Percentiles rank a stretch among this genome's conserved stretches.
Conservation (phyloP, 1,140 invertebrate species). For the Samia ricini region DNA sequence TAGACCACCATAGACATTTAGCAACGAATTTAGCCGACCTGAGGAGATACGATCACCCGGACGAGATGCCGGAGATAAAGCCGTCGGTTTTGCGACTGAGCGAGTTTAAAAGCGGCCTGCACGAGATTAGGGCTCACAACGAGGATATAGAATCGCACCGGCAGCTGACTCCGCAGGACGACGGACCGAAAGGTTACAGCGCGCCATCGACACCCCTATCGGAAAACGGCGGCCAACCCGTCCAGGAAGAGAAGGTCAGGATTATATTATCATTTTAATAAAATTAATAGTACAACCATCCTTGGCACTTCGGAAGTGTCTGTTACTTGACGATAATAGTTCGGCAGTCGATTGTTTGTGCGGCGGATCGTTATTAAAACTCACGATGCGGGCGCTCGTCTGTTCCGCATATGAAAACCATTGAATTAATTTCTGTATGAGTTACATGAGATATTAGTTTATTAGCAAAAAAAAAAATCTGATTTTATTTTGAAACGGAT, state of each 20-base stretch:
- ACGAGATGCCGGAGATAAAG: slow-evolving; percentile 77
- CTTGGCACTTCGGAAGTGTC: slow-evolving; percentile 23
- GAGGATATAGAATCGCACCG: slow-evolving; percentile 70
- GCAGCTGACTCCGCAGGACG: slow-evolving; percentile 68
- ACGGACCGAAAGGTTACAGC: slow-evolving; percentile 73
- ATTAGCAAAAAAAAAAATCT: background rate
- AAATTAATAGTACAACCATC: slow-evolving; percentile 4
- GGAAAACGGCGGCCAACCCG: slow-evolving; percentile 78
- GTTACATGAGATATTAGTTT: slow-evolving; percentile 18
- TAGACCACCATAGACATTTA: slow-evolving; percentile 75
- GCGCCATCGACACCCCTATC: slow-evolving; percentile 82
- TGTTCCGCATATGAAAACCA: slow-evolving; percentile 56
- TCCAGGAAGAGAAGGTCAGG: slow-evolving; percentile 80
- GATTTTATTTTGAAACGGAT: background rate
- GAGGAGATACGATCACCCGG: slow-evolving; percentile 74
- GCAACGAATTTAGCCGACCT: slow-evolving; percentile 73
- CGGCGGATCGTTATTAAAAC: slow-evolving; percentile 39
- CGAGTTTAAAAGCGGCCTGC: slow-evolving; percentile 72
- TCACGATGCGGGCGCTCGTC: slow-evolving; percentile 46
- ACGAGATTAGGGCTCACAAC: slow-evolving; percentile 64
- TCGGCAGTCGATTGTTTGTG: slow-evolving; percentile 44
- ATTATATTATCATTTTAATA: background rate
- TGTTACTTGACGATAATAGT: slow-evolving; percentile 14
- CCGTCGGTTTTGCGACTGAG: slow-evolving; percentile 73
- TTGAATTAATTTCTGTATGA: slow-evolving; percentile 49